Conservation (phyloP, 2,888 invertebrate genomes). For the Alitta virens region DNA sequence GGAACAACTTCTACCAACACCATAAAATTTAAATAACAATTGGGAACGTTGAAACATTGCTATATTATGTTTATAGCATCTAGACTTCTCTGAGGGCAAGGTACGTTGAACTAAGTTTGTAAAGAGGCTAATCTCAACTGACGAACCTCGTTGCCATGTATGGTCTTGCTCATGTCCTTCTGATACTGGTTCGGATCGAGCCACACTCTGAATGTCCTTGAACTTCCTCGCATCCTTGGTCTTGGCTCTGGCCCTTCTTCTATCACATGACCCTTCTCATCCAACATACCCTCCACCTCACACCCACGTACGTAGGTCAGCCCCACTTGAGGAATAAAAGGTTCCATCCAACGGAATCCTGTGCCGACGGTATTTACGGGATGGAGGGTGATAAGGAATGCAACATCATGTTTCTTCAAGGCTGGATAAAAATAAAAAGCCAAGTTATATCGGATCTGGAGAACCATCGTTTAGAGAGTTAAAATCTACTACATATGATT, state of each 20-base stretch:
- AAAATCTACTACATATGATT: too few species aligned
- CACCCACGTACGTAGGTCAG: slow-evolving; percentile 91
- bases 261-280: slow-evolving; percentile 86
- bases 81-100: too few species aligned
- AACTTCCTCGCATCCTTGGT: slow-evolving; percentile 82
- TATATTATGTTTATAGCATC: too few species aligned
- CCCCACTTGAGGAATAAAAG: slow-evolving; percentile 87
- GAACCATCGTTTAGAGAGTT: too few species aligned
- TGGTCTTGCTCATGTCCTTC: slow-evolving; percentile 74
- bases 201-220: slow-evolving; percentile 88
- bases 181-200: slow-evolving; percentile 97
- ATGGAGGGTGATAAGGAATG: slow-evolving; percentile 88
- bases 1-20: too few species aligned
- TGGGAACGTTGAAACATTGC: too few species aligned
- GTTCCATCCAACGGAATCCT: slow-evolving; percentile 59
- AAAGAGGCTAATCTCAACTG: too few species aligned
- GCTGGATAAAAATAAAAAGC: slow-evolving; percentile 55
- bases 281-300: slow-evolving; percentile 97
- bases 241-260: slow-evolving; percentile 73
- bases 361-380: slow-evolving; percentile 80
- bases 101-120: too few species aligned
- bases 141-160: slow-evolving; percentile 74
- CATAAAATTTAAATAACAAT: too few species aligned
- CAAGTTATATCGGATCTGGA: too few species aligned
- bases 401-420: slow-evolving; percentile 94